Evolutionary conservation across 2,113 vertebrate genomes (phyloP), one percentile per base, ranked within the genome.

Genomic region (Dryoscopus gambensis): DNA sequence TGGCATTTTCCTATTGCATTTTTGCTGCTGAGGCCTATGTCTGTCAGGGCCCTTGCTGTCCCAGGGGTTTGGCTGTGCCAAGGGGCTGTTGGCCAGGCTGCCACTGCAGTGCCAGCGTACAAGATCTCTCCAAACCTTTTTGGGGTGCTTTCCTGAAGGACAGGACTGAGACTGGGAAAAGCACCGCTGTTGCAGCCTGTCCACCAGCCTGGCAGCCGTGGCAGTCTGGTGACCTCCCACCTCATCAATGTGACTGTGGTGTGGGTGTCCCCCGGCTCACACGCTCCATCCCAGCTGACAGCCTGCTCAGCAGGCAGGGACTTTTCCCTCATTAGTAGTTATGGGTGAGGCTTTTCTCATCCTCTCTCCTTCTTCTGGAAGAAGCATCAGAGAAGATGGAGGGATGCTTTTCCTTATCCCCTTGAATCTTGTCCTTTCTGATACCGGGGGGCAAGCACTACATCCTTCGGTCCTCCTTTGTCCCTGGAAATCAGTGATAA

Each of bases 181-280:
- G 22, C 23, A 23, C 39, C 0, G 3, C 30, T 0, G 0, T 2
- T 53, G 55, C 52, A 70, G 23, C 23, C 33, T 5, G 15, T 59
- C 16, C n/a, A 49, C 47, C 65, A 60, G 75, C 59, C 44, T 13
- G 25, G 57, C 69, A 81, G 59, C 17, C 6, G 28, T 23, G 4
- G 44, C 57, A 63, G 50, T n/a, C 64, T 39, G 33, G 39, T 83
- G 80, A 49, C 39, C 69, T 87, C 73, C 64, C 10, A 5, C 35
- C 49, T 42, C 16, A 3, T 25, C 89, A 39, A 1, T 15, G 55
- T 44, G n/a, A 33, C 76, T 9, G 2, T 40, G 4, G 9, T 2
- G 5, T 73, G 87, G 59, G 35, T 77, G 81, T 71, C 40, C 56
- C 44, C 4, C 2, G 27, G 63, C 60, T 63, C 57, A 42, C 22